Evolutionary conservation across 2,888 invertebrate genomes (phyloP).

Genomic region (Drosophila percnosoma): DNA sequence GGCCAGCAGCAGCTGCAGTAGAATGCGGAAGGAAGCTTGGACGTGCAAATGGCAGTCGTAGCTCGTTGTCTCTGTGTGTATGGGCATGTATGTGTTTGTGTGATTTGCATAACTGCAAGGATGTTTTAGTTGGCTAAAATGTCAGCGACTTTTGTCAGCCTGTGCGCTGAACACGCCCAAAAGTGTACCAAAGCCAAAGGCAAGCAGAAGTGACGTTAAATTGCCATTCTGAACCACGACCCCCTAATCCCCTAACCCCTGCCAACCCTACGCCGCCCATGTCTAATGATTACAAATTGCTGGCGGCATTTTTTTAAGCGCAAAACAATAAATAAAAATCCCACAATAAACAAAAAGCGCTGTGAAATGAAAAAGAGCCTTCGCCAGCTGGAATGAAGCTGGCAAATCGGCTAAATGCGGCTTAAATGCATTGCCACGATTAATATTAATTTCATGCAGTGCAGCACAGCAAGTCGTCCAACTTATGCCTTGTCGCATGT

Average conservation of each 20-base stretch:
- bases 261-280: constrained; percentile 7
- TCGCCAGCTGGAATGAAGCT: constrained; percentile 37
- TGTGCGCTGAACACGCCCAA: constrained; percentile 16
- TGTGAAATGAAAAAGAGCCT: constrained; percentile 46
- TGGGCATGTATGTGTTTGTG: constrained; percentile 12
- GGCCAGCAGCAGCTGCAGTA: constrained; percentile 5
- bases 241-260: neutral
- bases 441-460: constrained; percentile 78
- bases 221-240: constrained; percentile 1
- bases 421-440: constrained; percentile 78
- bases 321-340: constrained; percentile 75
- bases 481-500: constrained; percentile 55
- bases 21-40: constrained; percentile 30
- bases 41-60: constrained; percentile 64
- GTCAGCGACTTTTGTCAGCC: constrained; percentile 59
- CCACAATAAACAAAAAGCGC: constrained; percentile 61
- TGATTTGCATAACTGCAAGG: constrained; percentile 73
- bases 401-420: constrained; percentile 75
- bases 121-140: constrained; percentile 68
- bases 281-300: constrained; percentile 79
- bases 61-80: constrained; percentile 19
- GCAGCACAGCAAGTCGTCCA: constrained; percentile 62
- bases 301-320: constrained; percentile 76
- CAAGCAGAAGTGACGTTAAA: constrained; percentile 21
- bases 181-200: constrained; percentile 27